Evolutionary conservation across 2,888 invertebrate species (phyloP).

Genomic region (Dyspetes luteomarginatus): DNA sequence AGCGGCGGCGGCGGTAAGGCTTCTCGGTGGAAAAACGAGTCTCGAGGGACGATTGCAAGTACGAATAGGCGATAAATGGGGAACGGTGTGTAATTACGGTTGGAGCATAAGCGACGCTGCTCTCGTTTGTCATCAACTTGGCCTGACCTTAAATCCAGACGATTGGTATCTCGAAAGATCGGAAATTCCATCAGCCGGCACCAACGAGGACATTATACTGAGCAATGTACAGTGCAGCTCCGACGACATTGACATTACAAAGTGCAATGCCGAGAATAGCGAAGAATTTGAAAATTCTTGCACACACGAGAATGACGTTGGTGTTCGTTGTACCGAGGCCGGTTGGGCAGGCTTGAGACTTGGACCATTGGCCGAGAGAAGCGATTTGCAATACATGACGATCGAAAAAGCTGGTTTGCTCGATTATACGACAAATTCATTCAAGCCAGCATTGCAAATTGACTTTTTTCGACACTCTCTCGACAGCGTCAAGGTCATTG

Average conservation of each 20-base stretch:
- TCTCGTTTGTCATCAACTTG: constrained; percentile 97
- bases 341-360: constrained; percentile 98
- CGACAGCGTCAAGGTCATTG: constrained; percentile 91
- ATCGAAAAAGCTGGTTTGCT: constrained; percentile 96
- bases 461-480: constrained; percentile 93
- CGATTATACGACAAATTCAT: constrained; percentile 94
- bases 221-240: constrained; percentile 96
- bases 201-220: constrained; percentile 90
- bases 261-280: constrained; percentile 91
- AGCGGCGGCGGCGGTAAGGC: constrained; percentile 87
- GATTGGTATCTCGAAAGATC: constrained; percentile 94
- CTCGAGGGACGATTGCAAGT: constrained; percentile 95
- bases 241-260: constrained; percentile 94
- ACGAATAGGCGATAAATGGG: constrained; percentile 94
- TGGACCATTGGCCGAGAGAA: constrained; percentile 93
- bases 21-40: constrained; percentile 91
- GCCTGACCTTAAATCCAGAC: constrained; percentile 94
- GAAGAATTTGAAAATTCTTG: constrained; percentile 95
- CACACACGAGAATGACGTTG: constrained; percentile 93
- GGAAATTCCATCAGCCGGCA: constrained; percentile 92
- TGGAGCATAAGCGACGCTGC: constrained; percentile 97
- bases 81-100: constrained; percentile 98
- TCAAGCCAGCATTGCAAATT: constrained; percentile 95
- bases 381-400: constrained; percentile 93
- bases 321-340: constrained; percentile 94